Base-by-base conservation (phyloP, 2,113 vertebrate genomes). In the Ciconia stormi region DNA sequence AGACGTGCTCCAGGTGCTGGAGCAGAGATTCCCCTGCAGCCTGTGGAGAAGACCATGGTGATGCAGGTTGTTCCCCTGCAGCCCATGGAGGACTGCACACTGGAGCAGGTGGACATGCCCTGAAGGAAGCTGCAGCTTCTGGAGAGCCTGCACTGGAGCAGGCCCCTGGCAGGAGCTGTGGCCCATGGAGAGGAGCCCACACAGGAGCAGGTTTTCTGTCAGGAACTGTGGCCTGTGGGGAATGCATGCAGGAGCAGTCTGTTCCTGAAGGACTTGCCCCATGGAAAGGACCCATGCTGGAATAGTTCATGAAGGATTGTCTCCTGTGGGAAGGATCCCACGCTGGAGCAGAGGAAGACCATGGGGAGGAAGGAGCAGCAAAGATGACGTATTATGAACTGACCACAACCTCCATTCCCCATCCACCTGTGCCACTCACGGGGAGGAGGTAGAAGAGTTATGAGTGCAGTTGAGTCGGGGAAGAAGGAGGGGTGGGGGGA, bases 391-490 rank as follows among this genome's bases (percentile, higher is more conserved):
- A 11, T 23, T 76, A 52, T 58, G 42, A 67, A 46, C 16, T 71
- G 40, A 71, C 20, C 1, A 0, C 27, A 61, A 6, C 4, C 29
- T 40, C 32, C 7, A 12, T 22, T 50, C 18, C 23, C 27, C 7
- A 36, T 46, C 9, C 5, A 34, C 3, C 20, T 50, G 23, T 0
- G 0, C 20, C 1, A 1, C 4, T 66, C 36, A 36, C 1, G 0
- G 44, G 30, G 20, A 65, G 11, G 16, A 80, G 8, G 16, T 59
- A 13, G 8, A 65, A 69, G 11, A 14, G 4, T 23, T 63, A 26
- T 11, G 8, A 71, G 12, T 36, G 9, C 21, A 61, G 20, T 11
- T 21, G 23, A 49, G 10, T 9, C 6, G 44, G 6, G 27, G 20
- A 87, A 58, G 26, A 42, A 52, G 49, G 10, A 52, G 3, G 11